Evolutionary conservation across 2,888 invertebrate genomes (phyloP).

Genomic region (Hemistola chrysoprasaria): DNA sequence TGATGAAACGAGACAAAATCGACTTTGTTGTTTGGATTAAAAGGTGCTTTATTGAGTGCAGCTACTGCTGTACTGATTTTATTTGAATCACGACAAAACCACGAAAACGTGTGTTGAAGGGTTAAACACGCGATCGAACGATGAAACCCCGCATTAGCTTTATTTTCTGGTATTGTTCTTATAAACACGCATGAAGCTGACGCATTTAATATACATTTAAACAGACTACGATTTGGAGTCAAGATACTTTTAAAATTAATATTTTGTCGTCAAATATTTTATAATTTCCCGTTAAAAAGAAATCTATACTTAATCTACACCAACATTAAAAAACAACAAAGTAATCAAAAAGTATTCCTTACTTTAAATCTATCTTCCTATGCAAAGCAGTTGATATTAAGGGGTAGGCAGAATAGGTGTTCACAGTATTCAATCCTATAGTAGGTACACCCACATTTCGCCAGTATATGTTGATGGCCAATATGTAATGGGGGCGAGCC

Average conservation of each 20-base stretch:
- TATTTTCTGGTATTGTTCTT: constrained; percentile 52
- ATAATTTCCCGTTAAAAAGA: too few relatives aligned
- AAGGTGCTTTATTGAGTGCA: constrained; percentile 18
- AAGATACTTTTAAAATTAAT: constrained; percentile 31
- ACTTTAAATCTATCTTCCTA: too few relatives aligned
- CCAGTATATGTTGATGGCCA: too few relatives aligned
- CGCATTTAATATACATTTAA: constrained; percentile 47
- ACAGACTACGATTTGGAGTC: constrained; percentile 19
- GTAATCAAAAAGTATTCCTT: too few relatives aligned
- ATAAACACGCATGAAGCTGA: constrained; percentile 50
- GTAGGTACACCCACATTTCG: too few relatives aligned
- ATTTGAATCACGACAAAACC: constrained; percentile 31
- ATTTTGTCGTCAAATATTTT: too few relatives aligned
- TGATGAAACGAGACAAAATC: constrained; percentile 11
- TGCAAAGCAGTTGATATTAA: too few relatives aligned
- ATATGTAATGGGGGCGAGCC: too few relatives aligned
- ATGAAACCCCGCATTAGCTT: constrained; percentile 42
- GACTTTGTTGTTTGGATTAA: constrained; percentile 3
- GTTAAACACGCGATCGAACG: constrained; percentile 34
- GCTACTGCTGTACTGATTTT: constrained; percentile 12
- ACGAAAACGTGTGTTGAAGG: constrained; percentile 40
- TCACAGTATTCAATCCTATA: too few relatives aligned
- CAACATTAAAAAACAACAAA: too few relatives aligned
- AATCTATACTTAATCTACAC: too few relatives aligned
- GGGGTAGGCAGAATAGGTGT: too few relatives aligned